Base-by-base conservation (phyloP, 2,113 vertebrate species). In the Epinephelus cyanopodus region DNA sequence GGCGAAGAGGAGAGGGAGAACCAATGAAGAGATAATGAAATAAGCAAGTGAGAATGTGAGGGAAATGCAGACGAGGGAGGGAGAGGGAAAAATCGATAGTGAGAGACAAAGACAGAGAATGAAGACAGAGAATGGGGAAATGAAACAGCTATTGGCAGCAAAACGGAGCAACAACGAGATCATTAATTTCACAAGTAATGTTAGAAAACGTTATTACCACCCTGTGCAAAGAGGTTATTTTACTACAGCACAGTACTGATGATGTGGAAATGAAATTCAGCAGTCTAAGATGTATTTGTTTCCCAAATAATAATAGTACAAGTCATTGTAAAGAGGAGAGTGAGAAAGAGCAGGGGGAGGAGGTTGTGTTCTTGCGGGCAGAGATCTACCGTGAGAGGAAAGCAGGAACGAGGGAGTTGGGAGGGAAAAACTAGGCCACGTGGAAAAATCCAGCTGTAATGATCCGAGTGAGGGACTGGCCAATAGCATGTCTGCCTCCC, bases 391-490 rank as follows among this genome's bases (percentile, higher is more conserved):
- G 17, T 45, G 79, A 82, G 78, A 85, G 82, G 77, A 60, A 67
- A 87, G 72, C 77, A 29, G 62, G 78, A 86, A 50, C 21, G 52
- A 82, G 64, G n/a, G 87, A 90, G 75, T 39, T 70, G 29, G 85
- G 69, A 65, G 68, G 54, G 48, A 79, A 89, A 92, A 94, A 92
- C 77, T 90, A 92, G 92, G 91, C 90, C 91, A 91, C 53, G 60
- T 86, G 91, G 92, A 93, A 94, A 92, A 90, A 88, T 69, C 87
- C 74, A 90, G 90, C 71, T 79, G 90, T 75, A 92, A 90, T 47
- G 86, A 93, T 82, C 87, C 76, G 33, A 83, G 74, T 70, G 45
- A 65, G 48, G 37, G 48, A 70, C 67, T 19, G 0, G 74, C 53
- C 1, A 2, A 63, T 29, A 9, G 62, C 57, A 33, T 33, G 68